These are phyloP conservation scores for Brachionichthys hirsutus DNA, from an alignment of 2,113 vertebrate genomes.

Conservation along the genomic window DNA sequence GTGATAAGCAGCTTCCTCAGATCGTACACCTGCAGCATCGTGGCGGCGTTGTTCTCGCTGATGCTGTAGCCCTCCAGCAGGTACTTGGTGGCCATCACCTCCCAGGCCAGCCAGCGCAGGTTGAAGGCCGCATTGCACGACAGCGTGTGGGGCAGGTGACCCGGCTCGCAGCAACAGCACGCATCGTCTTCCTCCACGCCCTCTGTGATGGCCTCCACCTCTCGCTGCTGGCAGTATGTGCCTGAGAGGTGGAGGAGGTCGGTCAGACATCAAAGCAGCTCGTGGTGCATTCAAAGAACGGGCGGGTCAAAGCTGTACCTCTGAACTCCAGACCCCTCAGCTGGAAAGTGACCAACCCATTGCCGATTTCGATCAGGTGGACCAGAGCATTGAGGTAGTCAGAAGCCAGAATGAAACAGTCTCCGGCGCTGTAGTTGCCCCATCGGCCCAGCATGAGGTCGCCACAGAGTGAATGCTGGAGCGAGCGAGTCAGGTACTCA, in stretches of 20 bases:
- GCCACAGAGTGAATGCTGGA: slow-evolving; percentile 94
- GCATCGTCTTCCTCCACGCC: slow-evolving; percentile 91
- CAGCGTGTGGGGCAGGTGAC: slow-evolving; percentile 90
- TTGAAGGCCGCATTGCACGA: slow-evolving; percentile 96
- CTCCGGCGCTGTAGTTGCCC: slow-evolving; percentile 94
- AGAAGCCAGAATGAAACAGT: slow-evolving; percentile 97
- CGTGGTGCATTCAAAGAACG: too few relatives aligned
- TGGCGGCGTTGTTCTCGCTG: slow-evolving; percentile 94
- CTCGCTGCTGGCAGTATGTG: slow-evolving; percentile 97
- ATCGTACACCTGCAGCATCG: slow-evolving; percentile 97
- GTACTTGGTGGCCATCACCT: slow-evolving; percentile 91
- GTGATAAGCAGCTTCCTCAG: slow-evolving; percentile 92
- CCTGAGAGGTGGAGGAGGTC: slow-evolving; percentile 71
- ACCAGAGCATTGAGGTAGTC: slow-evolving; percentile 98
- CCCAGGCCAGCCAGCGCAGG: slow-evolving; percentile 97
- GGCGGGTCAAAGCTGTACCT: slow-evolving; percentile 72
- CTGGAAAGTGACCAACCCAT: slow-evolving; percentile 96
- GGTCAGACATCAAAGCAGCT: not conserved
- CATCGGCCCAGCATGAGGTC: slow-evolving; percentile 94
- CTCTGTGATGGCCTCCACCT: slow-evolving; percentile 97
- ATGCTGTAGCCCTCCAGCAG: slow-evolving; percentile 97
- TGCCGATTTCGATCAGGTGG: slow-evolving; percentile 95
- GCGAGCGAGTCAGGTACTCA: slow-evolving; percentile 93
- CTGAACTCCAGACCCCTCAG: slow-evolving; percentile 97
- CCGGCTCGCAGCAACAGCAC: slow-evolving; percentile 94